Evolutionary conservation across 2,888 invertebrate genomes (phyloP), one percentile per base, ranked within the genome.

Genomic region (Epirrhoe alternata): DNA sequence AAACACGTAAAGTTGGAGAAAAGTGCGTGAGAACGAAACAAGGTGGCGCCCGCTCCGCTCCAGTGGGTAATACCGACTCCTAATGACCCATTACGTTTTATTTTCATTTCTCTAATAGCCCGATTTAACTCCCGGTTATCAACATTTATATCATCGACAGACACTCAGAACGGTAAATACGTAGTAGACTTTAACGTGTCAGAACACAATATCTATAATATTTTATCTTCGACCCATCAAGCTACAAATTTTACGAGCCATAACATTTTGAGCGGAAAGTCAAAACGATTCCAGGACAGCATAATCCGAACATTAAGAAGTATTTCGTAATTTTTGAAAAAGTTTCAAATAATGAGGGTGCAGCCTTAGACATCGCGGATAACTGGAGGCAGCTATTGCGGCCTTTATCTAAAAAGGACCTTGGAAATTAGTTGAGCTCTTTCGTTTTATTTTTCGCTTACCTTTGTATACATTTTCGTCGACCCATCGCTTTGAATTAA

Each of bases 401-500:
- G 83, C 79, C 79, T 84, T 85, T 85, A 84, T 85, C 81, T 85
- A 84, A 83, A 84, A 79, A 79, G 82, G 81, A 78, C 85, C 84
- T 85, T 88, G 83, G 81, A 86, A 86, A 88, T 86, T 83, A 84
- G 86, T 84, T 81, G 79, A 80, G 81, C 84, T 86, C 81, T 83
- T 86, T 85, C 78, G 80, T 86, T 88, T 88, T 86, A 88, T 88
- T 89, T 86, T 84, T 84, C 86, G 83, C 82, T 85, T 84, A 89
- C 89, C 87, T 88, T 88, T 89, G 86, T 89, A 83, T 85, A 87
- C 86, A 86, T 83, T 88, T 87, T 88, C 85, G 85, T 80, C 81
- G 85, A 84, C 82, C 86, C 87, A 86, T 88, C 86, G 87, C 86
- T 87, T 87, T 88, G 87, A 89, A 89, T 89, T 89, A 88, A 89